Percentiles rank a stretch among this genome's conserved stretches.
phyloP scores from a whole-genome alignment of 92 coral and sea anemone species.

The Epizoanthus illoricatus region DNA sequence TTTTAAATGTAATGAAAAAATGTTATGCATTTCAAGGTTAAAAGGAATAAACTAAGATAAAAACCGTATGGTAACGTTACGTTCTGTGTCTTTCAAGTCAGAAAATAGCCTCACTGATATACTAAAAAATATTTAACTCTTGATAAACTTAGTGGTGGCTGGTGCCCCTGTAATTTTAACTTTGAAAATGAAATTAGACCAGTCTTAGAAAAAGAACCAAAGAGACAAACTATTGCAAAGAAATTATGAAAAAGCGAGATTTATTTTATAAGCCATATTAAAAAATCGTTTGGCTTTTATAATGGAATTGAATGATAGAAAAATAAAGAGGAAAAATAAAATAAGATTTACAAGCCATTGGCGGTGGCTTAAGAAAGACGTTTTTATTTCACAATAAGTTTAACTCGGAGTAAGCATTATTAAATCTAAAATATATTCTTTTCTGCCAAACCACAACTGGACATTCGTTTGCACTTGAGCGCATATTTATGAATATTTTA shows the following conservation, averaged over 20 bases:
- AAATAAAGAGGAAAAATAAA: not conserved
- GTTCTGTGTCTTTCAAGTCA: not conserved
- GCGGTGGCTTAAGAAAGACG: not conserved
- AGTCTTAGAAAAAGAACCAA: not conserved
- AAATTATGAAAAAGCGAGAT: not conserved
- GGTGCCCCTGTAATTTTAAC: not conserved
- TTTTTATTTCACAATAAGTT: too few relatives aligned
- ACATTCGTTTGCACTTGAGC: not conserved
- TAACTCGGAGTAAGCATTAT: too few relatives aligned
- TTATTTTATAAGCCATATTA: slow-evolving; percentile 5
- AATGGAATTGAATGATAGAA: too few relatives aligned
- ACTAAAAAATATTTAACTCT: not conserved
- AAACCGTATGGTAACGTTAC: not conserved
- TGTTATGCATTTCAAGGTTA: not conserved
- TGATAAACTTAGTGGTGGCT: slow-evolving; percentile 5
- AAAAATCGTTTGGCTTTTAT: not conserved
- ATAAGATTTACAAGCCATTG: not conserved
- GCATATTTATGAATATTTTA: not conserved
- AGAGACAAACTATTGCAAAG: not conserved
- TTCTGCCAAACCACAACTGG: not conserved
- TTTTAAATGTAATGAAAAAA: too few relatives aligned
- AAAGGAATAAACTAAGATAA: not conserved
- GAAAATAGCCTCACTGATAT: not conserved
- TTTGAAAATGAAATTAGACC: not conserved
- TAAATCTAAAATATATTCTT: not conserved